These are phyloP conservation scores for Mythimna loreyi DNA, from an alignment of 2,888 invertebrate genomes.

Conservation along the genomic window DNA sequence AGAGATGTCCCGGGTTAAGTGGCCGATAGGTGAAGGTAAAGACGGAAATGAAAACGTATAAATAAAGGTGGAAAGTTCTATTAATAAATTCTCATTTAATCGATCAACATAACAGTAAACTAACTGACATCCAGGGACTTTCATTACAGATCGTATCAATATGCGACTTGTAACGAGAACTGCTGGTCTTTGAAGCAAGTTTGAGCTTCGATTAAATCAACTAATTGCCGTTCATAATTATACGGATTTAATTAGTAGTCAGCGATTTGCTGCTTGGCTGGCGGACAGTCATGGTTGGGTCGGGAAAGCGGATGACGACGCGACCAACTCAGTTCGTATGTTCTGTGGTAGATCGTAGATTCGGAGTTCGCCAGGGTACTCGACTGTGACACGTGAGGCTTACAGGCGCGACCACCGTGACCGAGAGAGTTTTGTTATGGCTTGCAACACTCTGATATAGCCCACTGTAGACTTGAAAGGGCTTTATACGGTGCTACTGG, in stretches of 20 bases:
- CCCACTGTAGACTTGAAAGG: constrained; percentile 59
- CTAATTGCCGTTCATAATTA: constrained; percentile 55
- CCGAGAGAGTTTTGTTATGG: constrained; percentile 78
- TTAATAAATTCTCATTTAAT: constrained; percentile 6
- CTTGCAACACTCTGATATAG: constrained; percentile 66
- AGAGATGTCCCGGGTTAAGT: background rate
- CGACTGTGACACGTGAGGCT: constrained; percentile 78
- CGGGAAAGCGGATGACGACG: constrained; percentile 52
- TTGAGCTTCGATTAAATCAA: constrained; percentile 35
- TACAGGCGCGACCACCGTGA: constrained; percentile 79
- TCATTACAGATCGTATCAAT: constrained; percentile 21
- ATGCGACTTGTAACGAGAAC: constrained; percentile 26
- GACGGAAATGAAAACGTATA: background rate
- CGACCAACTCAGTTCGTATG: constrained; percentile 27
- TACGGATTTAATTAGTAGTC: constrained; percentile 55
- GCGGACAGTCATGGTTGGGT: constrained; percentile 57
- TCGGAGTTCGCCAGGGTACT: constrained; percentile 67
- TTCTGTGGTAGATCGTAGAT: constrained; percentile 45
- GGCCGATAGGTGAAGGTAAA: background rate
- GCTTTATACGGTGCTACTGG: constrained; percentile 57
- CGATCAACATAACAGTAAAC: constrained; percentile 1
- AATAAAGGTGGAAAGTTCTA: background rate
- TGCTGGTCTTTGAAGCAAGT: constrained; percentile 14
- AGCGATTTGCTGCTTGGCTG: constrained; percentile 65
- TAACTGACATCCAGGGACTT: constrained; percentile 23